phyloP scores from a whole-genome alignment of 2,113 vertebrate species.

The Hippocampus guttulatus region DNA sequence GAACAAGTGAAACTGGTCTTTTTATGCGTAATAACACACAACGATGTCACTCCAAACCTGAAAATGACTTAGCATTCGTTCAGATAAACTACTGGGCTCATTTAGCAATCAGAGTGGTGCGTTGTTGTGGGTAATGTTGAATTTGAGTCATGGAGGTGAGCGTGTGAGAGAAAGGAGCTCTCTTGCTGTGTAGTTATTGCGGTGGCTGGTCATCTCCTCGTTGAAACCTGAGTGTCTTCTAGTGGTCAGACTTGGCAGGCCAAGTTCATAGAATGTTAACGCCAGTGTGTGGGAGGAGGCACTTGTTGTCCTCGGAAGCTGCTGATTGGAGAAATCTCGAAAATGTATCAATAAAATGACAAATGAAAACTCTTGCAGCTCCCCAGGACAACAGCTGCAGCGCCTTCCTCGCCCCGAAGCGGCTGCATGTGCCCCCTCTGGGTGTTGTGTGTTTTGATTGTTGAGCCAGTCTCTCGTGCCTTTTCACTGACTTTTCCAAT shows the following conservation, averaged over 20 bases:
- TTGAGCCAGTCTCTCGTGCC: slow-evolving; percentile 66
- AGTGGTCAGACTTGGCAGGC: slow-evolving; percentile 83
- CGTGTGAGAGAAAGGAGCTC: slow-evolving; percentile 20
- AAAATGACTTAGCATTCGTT: neutral
- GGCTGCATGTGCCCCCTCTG: slow-evolving; percentile 16
- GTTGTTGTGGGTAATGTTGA: slow-evolving; percentile 26
- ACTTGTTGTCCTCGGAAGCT: slow-evolving; percentile 33
- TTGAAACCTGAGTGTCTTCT: slow-evolving; percentile 68
- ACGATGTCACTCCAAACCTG: slow-evolving; percentile 11
- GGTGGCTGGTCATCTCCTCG: slow-evolving; percentile 50
- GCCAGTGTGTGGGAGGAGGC: slow-evolving; percentile 35
- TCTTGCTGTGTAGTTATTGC: slow-evolving; percentile 67
- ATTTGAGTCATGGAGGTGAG: slow-evolving; percentile 52
- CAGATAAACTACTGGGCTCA: neutral
- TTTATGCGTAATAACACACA: neutral
- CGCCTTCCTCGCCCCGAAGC: neutral
- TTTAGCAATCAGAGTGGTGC: neutral
- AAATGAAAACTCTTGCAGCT: neutral
- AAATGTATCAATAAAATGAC: neutral
- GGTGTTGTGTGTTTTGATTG: slow-evolving; percentile 60
- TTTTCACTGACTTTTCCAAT: slow-evolving; percentile 65
- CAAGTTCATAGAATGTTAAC: slow-evolving; percentile 68
- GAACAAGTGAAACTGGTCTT: neutral
- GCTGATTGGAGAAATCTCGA: neutral
- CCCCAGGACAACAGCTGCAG: neutral